Conservation (phyloP, 2,797 vertebrate species). For the Fistularia tabacaria region DNA sequence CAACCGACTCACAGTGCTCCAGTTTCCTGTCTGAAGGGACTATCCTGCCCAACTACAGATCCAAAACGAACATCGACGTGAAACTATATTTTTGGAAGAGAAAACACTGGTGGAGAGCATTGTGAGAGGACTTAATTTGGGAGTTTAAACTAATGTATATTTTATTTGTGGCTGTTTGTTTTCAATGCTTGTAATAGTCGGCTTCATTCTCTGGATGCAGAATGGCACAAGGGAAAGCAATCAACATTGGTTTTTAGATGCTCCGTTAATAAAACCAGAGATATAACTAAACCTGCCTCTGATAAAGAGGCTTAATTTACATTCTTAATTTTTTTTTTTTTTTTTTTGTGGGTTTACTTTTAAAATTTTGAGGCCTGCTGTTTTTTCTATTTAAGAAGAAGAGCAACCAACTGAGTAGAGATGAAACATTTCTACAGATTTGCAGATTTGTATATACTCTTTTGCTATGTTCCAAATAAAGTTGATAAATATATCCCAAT, state of each 20-base stretch:
- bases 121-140: slow-evolving; percentile 58
- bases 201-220: slow-evolving; percentile 24
- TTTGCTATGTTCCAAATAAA: slow-evolving; percentile 93
- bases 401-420: slow-evolving; percentile 57
- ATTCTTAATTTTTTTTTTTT: slow-evolving; percentile 38
- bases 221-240: slow-evolving; percentile 33
- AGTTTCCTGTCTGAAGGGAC: no score
- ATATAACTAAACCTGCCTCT: slow-evolving; percentile 34
- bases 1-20: no score
- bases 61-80: slow-evolving; percentile 18
- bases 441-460: slow-evolving; percentile 83
- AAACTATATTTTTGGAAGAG: slow-evolving; percentile 42
- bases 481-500: slow-evolving; percentile 80
- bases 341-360: slow-evolving; percentile 40
- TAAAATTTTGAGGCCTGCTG: slow-evolving; percentile 51
- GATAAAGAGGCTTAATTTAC: slow-evolving; percentile 54
- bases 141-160: slow-evolving; percentile 35
- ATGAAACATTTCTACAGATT: slow-evolving; percentile 82
- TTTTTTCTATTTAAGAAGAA: slow-evolving; percentile 69
- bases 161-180: slow-evolving; percentile 30
- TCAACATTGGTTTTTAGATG: slow-evolving; percentile 16
- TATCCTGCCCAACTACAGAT: not conserved
- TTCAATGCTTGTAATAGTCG: slow-evolving; percentile 5
- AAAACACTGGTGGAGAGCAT: slow-evolving; percentile 23
- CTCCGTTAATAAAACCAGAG: slow-evolving; percentile 23